Evolutionary conservation across 1,140 invertebrate species (phyloP).

Genomic region (Ceratitis capitata): DNA sequence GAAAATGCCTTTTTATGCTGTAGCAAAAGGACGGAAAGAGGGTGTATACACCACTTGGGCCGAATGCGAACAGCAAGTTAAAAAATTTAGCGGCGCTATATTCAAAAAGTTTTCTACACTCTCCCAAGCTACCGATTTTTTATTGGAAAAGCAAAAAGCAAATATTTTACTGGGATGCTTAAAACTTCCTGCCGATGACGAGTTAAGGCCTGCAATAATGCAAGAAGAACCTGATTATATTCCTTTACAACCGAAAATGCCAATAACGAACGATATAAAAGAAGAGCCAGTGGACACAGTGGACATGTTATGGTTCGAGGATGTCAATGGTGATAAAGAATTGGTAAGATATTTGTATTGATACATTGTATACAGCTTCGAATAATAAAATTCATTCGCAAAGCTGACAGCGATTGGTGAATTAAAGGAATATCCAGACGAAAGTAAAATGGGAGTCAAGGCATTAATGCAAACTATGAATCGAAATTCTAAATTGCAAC

Average conservation of each 20-base stretch:
- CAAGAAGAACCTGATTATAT: not conserved
- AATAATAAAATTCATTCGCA: not conserved
- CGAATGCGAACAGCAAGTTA: constrained; percentile 1
- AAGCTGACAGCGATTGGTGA: not conserved
- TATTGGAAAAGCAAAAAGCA: not conserved
- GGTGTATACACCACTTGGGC: not conserved
- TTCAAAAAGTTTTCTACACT: not conserved
- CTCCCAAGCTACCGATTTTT: not conserved
- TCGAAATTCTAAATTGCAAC: too few relatives aligned
- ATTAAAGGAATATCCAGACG: not conserved
- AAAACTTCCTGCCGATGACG: too few relatives aligned
- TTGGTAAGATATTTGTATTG: not conserved
- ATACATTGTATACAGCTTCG: not conserved
- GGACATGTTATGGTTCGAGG: not conserved
- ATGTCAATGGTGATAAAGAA: not conserved
- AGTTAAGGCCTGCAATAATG: not conserved
- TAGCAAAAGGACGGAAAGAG: not conserved
- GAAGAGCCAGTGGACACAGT: not conserved
- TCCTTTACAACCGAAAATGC: not conserved
- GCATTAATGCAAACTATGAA: not conserved
- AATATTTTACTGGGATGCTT: not conserved
- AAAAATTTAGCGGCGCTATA: not conserved
- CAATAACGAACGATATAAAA: not conserved
- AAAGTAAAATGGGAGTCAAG: not conserved
- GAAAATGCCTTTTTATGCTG: not conserved